phyloP scores from a whole-genome alignment of 2,113 vertebrate species.

The Ranitomeya imitator region DNA sequence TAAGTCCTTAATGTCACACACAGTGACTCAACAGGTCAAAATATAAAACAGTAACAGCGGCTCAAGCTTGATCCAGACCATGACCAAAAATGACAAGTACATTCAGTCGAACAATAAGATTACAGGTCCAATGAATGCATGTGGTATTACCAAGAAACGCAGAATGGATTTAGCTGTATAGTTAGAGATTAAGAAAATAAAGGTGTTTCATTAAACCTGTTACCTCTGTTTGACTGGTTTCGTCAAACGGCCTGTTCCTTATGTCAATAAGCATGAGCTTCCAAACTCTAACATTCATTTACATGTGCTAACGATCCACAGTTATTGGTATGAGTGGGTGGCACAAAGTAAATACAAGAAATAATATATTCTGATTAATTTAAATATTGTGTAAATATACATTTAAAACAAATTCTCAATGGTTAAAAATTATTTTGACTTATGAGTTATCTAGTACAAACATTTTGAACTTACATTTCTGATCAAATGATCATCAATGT shows the following conservation, averaged over 20 bases:
- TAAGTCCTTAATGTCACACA: background rate
- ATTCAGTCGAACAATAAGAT: background rate
- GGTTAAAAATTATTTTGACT: too few species aligned
- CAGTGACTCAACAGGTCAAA: background rate
- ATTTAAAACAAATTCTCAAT: background rate
- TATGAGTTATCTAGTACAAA: too few species aligned
- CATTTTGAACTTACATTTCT: too few species aligned
- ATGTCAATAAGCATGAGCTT: slow-evolving; percentile 34
- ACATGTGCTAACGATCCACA: slow-evolving; percentile 31
- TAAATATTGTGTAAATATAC: background rate
- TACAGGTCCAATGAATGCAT: slow-evolving; percentile 16
- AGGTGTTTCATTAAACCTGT: slow-evolving; percentile 11
- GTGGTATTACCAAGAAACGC: background rate
- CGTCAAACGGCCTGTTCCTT: slow-evolving; percentile 30
- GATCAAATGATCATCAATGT: too few species aligned
- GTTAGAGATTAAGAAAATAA: slow-evolving; percentile 34
- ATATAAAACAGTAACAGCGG: background rate
- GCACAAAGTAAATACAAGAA: background rate
- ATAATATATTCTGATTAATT: background rate
- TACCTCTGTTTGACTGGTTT: slow-evolving; percentile 39
- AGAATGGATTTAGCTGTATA: slow-evolving; percentile 3
- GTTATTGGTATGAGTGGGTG: slow-evolving; percentile 25
- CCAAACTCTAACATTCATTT: slow-evolving; percentile 20
- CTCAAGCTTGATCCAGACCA: background rate
- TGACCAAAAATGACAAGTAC: slow-evolving; percentile 11